Percentiles rank a stretch among this genome's conserved stretches.
Conservation (phyloP, 64 coral and sea anemone genomes). For the Actinia equina region DNA sequence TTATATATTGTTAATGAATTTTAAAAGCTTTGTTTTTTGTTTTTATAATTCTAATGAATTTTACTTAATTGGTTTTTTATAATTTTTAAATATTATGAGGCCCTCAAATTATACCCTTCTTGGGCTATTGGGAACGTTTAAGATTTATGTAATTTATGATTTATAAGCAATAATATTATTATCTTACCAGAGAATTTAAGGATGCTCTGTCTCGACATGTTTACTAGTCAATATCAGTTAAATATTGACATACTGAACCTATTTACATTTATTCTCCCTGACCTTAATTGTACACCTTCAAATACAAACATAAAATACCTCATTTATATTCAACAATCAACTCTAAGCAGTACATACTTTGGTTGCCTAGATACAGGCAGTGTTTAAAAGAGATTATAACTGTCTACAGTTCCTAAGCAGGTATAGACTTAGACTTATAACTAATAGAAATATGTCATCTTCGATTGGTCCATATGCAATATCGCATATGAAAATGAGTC, state of each 20-base stretch:
- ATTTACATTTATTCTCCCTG: background rate
- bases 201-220: background rate
- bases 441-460: background rate
- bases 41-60: no score
- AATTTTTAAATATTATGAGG: background rate
- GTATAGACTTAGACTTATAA: background rate
- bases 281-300: background rate
- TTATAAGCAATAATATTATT: no score
- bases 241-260: background rate
- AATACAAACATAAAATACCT: background rate
- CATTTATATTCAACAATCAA: background rate
- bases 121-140: background rate
- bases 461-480: background rate
- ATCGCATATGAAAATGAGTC: conserved; percentile 20
- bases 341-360: background rate
- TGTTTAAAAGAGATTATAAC: background rate
- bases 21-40: no score
- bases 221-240: background rate
- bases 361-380: background rate
- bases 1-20: no score
- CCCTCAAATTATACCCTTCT: background rate
- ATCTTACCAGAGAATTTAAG: no score
- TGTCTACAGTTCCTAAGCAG: conserved; percentile 12
- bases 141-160: no score
- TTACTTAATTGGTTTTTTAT: no score